A percentile compares a stretch with the other conserved stretches of the same genome.
Evolutionary conservation across 1,140 invertebrate species (phyloP).

Genomic region (Temnothorax curvispinosus): DNA sequence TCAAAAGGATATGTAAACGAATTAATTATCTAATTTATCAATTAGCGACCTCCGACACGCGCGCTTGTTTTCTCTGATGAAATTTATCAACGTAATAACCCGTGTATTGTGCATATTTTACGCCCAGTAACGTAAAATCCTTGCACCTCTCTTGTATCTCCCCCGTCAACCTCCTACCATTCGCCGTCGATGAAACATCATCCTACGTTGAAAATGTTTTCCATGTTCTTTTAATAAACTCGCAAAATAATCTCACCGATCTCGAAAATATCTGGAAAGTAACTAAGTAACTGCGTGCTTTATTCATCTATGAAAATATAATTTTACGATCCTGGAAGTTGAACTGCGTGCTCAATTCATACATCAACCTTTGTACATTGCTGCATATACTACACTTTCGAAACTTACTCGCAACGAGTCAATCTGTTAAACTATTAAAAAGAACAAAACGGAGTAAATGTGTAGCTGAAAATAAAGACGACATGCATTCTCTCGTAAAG

Average conservation of each 20-base stretch:
- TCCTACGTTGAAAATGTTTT: slow-evolving; percentile 16
- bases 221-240: neutral
- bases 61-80: slow-evolving; percentile 5
- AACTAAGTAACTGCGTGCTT: neutral
- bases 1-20: slow-evolving; percentile 72
- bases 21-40: slow-evolving; percentile 76
- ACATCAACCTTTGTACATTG: neutral
- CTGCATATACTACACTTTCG: neutral
- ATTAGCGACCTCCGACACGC: slow-evolving; percentile 57
- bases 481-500: neutral
- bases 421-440: slow-evolving; percentile 1
- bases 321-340: neutral
- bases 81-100: slow-evolving; percentile 51
- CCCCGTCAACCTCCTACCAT: slow-evolving; percentile 7
- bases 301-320: slow-evolving; percentile 7
- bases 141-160: neutral
- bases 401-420: neutral
- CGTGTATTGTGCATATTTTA: slow-evolving; percentile 44
- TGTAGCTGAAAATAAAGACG: neutral
- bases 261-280: neutral
- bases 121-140: neutral
- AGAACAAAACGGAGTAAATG: neutral
- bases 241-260: neutral
- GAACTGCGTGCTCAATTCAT: neutral
- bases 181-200: neutral